Percentiles rank a stretch among this genome's conserved stretches.
These are phyloP conservation scores for Cryptotermes secundus DNA, from an alignment of 1,140 invertebrate species.

Conservation along the genomic window DNA sequence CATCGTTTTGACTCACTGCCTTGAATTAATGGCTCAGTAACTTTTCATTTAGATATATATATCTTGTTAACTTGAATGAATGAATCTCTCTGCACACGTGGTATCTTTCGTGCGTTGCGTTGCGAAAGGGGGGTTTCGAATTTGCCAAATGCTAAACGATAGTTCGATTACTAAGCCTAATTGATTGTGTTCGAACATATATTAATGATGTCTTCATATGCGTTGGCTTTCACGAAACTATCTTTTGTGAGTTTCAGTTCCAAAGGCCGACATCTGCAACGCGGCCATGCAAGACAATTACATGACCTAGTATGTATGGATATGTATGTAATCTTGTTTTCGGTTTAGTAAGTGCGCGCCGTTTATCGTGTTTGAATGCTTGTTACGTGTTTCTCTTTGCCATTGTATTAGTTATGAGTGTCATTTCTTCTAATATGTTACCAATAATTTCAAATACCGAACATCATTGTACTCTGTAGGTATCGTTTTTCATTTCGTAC, in stretches of 20 bases:
- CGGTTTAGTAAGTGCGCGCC: too few relatives aligned
- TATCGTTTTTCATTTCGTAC: too few relatives aligned
- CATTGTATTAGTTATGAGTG: too few relatives aligned
- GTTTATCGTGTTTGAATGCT: too few relatives aligned
- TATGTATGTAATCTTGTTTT: too few relatives aligned
- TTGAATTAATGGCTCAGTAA: neutral
- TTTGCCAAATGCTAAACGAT: neutral
- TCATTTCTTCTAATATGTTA: too few relatives aligned
- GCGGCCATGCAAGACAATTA: neutral
- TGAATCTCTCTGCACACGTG: neutral
- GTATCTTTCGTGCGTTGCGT: neutral
- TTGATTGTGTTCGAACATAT: conserved; percentile 2
- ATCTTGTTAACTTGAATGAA: neutral
- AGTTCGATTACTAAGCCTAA: neutral
- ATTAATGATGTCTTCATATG: neutral
- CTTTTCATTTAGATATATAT: neutral
- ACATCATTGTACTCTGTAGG: too few relatives aligned
- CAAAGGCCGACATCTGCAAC: neutral
- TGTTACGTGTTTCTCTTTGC: too few relatives aligned
- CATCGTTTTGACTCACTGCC: neutral
- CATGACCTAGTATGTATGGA: neutral
- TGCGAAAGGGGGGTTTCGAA: neutral
- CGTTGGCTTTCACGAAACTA: neutral
- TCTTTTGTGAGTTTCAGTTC: neutral
- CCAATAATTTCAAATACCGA: too few relatives aligned